Percentiles rank a stretch among this genome's conserved stretches.
These are phyloP conservation scores for Agapornis canus DNA, from an alignment of 2,797 vertebrate species.

Conservation along the genomic window DNA sequence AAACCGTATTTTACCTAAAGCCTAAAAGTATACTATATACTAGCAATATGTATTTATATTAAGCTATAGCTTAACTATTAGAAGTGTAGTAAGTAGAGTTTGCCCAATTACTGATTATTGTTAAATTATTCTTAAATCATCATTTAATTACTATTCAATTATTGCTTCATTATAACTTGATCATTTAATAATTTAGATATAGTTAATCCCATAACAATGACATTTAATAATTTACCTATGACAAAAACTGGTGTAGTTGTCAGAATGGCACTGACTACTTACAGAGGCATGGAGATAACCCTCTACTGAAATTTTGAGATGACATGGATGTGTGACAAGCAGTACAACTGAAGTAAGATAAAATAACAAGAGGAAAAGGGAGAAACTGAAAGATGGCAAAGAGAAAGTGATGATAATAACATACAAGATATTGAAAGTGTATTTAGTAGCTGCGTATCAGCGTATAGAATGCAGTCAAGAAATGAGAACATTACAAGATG, in stretches of 20 bases:
- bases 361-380: neutral
- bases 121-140: neutral
- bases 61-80: neutral
- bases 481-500: neutral
- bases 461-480: neutral
- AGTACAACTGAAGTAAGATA: neutral
- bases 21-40: neutral
- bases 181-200: neutral
- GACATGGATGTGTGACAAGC: fast-evolving
- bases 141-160: neutral
- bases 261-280: neutral
- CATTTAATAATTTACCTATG: neutral
- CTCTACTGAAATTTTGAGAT: neutral
- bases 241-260: neutral
- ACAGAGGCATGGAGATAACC: neutral
- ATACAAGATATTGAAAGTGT: neutral
- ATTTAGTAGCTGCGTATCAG: neutral
- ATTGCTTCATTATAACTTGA: neutral
- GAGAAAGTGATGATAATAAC: neutral
- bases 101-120: neutral
- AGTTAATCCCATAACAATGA: neutral
- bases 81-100: neutral
- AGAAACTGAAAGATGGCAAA: neutral
- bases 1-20: neutral
- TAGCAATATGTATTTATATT: fast-evolving